These are phyloP conservation scores for Onychomys leucogaster DNA, from an alignment of 2,797 vertebrate species.

Conservation along the genomic window DNA sequence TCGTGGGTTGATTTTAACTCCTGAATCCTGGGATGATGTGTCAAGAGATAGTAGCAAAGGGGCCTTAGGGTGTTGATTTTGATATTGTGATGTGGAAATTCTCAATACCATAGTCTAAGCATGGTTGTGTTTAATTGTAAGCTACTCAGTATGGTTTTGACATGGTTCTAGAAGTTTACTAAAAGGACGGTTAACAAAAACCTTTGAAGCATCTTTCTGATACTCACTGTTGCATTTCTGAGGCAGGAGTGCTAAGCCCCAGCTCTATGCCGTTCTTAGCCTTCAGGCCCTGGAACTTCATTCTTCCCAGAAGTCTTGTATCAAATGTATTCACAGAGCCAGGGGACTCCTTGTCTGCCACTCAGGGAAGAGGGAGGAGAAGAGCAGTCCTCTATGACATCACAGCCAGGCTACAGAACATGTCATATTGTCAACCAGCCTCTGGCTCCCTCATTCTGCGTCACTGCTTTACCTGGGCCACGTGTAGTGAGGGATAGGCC, in stretches of 20 bases:
- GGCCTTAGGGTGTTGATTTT: not conserved
- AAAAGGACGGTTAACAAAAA: not conserved
- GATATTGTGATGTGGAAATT: not conserved
- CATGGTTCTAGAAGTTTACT: not conserved
- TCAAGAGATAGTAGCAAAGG: not conserved
- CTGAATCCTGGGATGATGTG: not conserved
- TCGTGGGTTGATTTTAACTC: not conserved
- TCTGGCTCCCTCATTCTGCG: not conserved
- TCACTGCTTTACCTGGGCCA: not conserved
- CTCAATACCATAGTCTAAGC: not conserved
- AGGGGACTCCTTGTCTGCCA: not conserved
- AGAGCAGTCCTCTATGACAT: not conserved
- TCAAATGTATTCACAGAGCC: not conserved
- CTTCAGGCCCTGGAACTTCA: too few relatives aligned
- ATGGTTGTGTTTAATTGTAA: not conserved
- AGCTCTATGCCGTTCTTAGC: accelerated
- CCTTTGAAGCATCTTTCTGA: not conserved
- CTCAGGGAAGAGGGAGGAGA: not conserved
- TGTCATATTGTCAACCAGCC: accelerated
- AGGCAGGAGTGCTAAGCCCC: not conserved
- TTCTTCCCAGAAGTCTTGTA: not conserved
- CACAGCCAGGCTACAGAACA: accelerated
- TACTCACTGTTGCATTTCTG: not conserved
- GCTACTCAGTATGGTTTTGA: not conserved
- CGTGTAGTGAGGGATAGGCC: too few relatives aligned